These are phyloP conservation scores for Ganaspis brasiliensis DNA, from an alignment of 2,888 invertebrate genomes.

Conservation along the genomic window DNA sequence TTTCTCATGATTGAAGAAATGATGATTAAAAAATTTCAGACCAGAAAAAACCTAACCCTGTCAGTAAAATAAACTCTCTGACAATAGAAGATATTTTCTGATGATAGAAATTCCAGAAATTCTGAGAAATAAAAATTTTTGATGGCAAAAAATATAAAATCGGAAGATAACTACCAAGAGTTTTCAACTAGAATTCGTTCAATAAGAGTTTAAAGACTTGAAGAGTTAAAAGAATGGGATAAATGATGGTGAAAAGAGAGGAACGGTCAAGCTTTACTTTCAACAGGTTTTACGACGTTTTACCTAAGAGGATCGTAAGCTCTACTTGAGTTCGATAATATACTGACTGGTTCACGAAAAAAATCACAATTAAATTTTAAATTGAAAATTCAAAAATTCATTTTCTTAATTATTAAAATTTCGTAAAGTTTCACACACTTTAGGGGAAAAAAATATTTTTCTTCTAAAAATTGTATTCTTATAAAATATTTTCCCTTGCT, in stretches of 20 bases:
- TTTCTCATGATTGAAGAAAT: too few species aligned
- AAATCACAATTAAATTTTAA: background rate
- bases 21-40: too few species aligned
- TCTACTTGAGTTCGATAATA: slow-evolving; percentile 24
- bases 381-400: background rate
- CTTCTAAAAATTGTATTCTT: too few species aligned
- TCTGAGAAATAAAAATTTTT: too few species aligned
- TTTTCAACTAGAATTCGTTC: background rate
- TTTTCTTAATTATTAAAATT: too few species aligned
- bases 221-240: background rate
- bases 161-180: too few species aligned
- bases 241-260: slow-evolving; percentile 5
- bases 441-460: too few species aligned
- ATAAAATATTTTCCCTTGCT: background rate
- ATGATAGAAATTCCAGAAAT: too few species aligned
- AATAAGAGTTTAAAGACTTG: background rate
- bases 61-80: too few species aligned
- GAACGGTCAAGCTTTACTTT: slow-evolving; percentile 25
- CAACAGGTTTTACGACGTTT: slow-evolving; percentile 36
- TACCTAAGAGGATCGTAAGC: slow-evolving; percentile 40
- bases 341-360: slow-evolving; percentile 15
- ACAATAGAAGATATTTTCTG: too few species aligned
- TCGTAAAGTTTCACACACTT: too few species aligned
- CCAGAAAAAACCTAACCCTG: too few species aligned
- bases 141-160: background rate